phyloP scores from a whole-genome alignment of 2,888 invertebrate species.

The Troilus luridus region DNA sequence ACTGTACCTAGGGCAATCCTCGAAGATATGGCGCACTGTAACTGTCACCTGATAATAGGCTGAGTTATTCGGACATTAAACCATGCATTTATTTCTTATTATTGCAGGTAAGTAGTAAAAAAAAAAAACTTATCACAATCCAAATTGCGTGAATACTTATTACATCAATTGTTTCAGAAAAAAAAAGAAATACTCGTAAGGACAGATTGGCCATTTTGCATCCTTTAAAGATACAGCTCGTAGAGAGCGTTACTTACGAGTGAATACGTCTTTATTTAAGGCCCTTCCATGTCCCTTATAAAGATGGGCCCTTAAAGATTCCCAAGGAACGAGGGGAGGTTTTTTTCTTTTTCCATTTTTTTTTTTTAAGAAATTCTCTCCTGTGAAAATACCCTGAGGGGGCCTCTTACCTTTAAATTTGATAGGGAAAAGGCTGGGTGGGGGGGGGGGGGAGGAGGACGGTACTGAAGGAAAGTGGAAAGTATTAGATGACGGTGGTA shows the following conservation, averaged over 20 bases:
- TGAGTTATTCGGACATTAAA: too few species aligned
- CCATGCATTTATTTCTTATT: too few species aligned
- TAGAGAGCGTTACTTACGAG: neutral
- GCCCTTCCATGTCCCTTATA: neutral
- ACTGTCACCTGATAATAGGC: too few species aligned
- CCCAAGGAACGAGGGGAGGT: neutral
- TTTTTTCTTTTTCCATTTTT: neutral
- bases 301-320: conserved; percentile 18
- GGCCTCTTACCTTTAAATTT: neutral
- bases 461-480: conserved; percentile 7
- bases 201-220: neutral
- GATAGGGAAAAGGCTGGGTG: neutral
- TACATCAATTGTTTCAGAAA: too few species aligned
- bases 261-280: conserved; percentile 35
- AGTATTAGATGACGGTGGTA: neutral
- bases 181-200: neutral
- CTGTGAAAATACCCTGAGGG: conserved; percentile 2
- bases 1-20: too few species aligned
- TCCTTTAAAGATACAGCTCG: neutral
- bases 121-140: too few species aligned
- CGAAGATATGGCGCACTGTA: too few species aligned
- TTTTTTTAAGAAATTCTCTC: neutral
- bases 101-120: too few species aligned
- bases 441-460: neutral
- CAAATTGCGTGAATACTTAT: too few species aligned